Percentiles rank a stretch among this genome's conserved stretches.
phyloP scores from a whole-genome alignment of 2,888 invertebrate genomes.

The Cantharis rufa region DNA sequence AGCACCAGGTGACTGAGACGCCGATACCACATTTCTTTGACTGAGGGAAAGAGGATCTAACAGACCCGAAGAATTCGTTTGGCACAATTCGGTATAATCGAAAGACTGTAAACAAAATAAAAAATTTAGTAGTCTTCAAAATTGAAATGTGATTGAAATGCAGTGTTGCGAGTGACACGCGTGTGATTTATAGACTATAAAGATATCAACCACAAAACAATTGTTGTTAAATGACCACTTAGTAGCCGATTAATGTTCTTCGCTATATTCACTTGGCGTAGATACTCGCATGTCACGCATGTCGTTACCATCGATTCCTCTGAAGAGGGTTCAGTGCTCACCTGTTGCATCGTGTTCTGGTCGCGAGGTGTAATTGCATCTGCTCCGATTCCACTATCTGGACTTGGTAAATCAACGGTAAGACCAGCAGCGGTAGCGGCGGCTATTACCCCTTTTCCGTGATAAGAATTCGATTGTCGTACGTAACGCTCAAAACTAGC shows the following conservation, averaged over 20 bases:
- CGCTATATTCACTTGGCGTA: constrained; percentile 31
- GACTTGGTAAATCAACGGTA: constrained; percentile 92
- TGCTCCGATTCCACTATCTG: constrained; percentile 94
- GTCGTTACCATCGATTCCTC: constrained; percentile 13
- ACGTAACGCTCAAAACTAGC: constrained; percentile 72
- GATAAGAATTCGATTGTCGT: constrained; percentile 67
- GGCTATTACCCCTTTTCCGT: constrained; percentile 73
- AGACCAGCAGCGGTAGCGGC: constrained; percentile 79
- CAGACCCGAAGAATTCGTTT: constrained; percentile 53
- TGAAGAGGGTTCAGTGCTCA: constrained; percentile 57
- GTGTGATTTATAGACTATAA: constrained; percentile 35
- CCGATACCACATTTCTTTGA: constrained; percentile 47
- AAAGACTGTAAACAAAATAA: constrained; percentile 71
- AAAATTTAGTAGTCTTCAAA: constrained; percentile 14
- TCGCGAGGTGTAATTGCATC: constrained; percentile 91
- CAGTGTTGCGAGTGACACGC: constrained; percentile 39
- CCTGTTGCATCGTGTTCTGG: constrained; percentile 88
- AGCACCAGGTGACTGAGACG: constrained; percentile 53
- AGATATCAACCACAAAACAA: constrained; percentile 25
- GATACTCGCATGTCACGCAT: constrained; percentile 28
- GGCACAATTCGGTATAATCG: constrained; percentile 91
- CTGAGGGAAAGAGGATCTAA: constrained; percentile 53
- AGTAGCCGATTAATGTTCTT: constrained; percentile 28
- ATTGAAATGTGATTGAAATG: constrained; percentile 26
- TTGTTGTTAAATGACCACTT: constrained; percentile 25